These are phyloP conservation scores for Petroica traversi DNA, from an alignment of 2,113 vertebrate species.

Conservation along the genomic window DNA sequence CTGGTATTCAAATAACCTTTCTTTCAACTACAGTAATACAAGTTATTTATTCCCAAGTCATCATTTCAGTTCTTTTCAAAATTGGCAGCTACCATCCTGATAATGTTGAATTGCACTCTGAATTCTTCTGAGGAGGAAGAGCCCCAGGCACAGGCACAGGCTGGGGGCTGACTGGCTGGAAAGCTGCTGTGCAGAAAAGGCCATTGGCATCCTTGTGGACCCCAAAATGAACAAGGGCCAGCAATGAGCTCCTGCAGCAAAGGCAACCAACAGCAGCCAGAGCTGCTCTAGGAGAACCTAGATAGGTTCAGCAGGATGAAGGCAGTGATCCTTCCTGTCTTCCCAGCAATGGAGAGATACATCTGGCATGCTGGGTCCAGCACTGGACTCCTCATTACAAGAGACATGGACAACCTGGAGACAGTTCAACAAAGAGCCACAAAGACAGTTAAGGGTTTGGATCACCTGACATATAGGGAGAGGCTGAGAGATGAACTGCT, in stretches of 20 bases:
- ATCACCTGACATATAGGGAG: background rate
- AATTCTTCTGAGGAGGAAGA: background rate
- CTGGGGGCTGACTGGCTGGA: background rate
- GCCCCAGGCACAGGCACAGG: background rate
- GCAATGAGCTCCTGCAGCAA: background rate
- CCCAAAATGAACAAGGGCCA: background rate
- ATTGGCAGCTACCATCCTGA: background rate
- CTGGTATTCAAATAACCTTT: slow-evolving; percentile 45
- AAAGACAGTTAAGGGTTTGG: background rate
- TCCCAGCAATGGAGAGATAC: background rate
- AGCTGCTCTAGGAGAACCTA: background rate
- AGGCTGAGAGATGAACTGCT: background rate
- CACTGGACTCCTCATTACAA: background rate
- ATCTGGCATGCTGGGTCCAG: background rate
- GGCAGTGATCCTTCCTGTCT: background rate
- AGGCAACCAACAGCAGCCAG: background rate
- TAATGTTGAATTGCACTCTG: background rate
- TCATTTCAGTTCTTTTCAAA: slow-evolving; percentile 1
- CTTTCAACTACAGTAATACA: slow-evolving; percentile 14
- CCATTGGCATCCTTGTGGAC: background rate
- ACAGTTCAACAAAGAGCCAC: background rate
- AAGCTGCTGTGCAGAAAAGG: background rate
- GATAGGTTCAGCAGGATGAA: background rate
- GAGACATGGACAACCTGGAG: background rate
- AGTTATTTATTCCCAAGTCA: slow-evolving; percentile 12